Base-by-base conservation (phyloP, 2,797 vertebrate species). In the Helicolenus hilgendorfi region DNA sequence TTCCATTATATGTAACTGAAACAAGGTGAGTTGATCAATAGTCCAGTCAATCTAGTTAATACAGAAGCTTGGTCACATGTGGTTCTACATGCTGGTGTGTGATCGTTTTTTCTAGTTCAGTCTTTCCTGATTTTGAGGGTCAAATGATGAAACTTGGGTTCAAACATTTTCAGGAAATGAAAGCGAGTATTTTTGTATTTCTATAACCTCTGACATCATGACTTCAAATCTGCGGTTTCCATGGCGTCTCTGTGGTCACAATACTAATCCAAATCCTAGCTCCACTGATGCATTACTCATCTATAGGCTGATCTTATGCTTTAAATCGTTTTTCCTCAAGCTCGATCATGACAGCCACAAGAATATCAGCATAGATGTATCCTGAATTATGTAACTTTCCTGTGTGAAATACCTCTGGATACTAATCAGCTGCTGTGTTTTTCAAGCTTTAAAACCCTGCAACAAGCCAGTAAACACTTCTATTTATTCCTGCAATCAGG, bases 131-230 rank as follows among this genome's bases (percentile, higher is more conserved):
- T 58, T 56, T 7, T 4, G 24, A 72, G 20, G 20, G 31, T 77
- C 58, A 65, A 38, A 60, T 79, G 1, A 74, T 77, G n/a, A 77
- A 63, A 31, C 14, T 31, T 53, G 11, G 15, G 24, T 81, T 56
- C 7, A 67, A 24, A 36, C 2, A 22, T 55, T 78, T 89, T 80
- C 26, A 80, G 83, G 88, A 92, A 89, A 65, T 78, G 74, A 90
- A 86, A 90, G 36, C 41, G 20, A 27, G 41, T 18, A 45, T 0
- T 45, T 45, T n/a, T n/a, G n/a, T 11, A 20, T 58, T 45, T 73
- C 5, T 3, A 24, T 9, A 29, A 71, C 45, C 33, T 36, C 24
- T 81, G 49, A 86, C 75, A 60, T 83, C n/a, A 85, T 45, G 1
- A 35, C n/a, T 63, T 41, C 11, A 60, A 86, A 76, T 71, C 41